Evolutionary conservation across 2,888 invertebrate species (phyloP), one percentile per base, ranked within the genome.

Genomic region (Onthophagus sagittarius): DNA sequence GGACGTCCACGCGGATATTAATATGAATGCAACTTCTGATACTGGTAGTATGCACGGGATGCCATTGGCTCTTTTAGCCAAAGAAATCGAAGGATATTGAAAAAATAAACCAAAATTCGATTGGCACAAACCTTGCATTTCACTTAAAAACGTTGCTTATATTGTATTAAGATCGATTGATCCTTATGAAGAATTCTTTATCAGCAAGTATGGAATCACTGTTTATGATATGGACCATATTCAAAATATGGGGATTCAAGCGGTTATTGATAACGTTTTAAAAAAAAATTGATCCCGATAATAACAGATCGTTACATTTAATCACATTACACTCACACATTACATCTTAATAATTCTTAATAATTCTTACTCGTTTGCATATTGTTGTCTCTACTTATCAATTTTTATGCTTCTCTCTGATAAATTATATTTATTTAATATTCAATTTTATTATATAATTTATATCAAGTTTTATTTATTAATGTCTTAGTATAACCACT

Each of bases 1-100:
- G 39, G 97, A 97, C 84, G 96, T 97, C 0, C 97, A 97, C 83
- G 94, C 97, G 5, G 97, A 98, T 86, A 90, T 97, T 77, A 97
- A 98, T 86, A 94, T 97, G 11, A 94, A 94, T 80, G 90, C 90
- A 82, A 94, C 95, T 0, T 94, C 95, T 2, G 87, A 83, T 1
- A 90, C 92, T 23, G 97, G 97, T 7, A 95, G 96, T 82, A 88
- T 92, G 69, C 93, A 93, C 80, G 93, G 91, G 15, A 90, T 90
- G 89, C 94, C 96, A 0, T 89, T 96, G 5, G 93, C 96, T 0
- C 88, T 96, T 74, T 86, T 95, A 33, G 89, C 92, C 32, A 89
- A 90, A 73, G 95, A 95, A 83, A 86, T 95, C 53, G 85, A 90
- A 0, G 89, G 91, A 81, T 93, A 92, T 82, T 92, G 94, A 90